Conservation (phyloP, 2,797 vertebrate genomes). For the Crocodylus rhombifer region DNA sequence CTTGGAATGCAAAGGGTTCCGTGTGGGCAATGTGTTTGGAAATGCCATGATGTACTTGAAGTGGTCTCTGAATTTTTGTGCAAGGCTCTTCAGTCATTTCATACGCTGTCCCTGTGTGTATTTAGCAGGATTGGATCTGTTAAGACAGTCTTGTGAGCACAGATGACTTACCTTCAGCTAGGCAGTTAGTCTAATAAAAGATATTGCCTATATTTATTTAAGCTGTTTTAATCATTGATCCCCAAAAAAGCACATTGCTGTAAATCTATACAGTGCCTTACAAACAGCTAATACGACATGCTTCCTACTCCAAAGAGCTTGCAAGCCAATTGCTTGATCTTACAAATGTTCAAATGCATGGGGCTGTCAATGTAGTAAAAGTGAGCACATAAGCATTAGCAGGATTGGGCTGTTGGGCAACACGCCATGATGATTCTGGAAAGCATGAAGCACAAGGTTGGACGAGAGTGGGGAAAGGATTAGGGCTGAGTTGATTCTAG, state of each 20-base stretch:
- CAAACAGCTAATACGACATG: not conserved
- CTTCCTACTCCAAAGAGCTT: not conserved
- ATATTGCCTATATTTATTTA: too few species aligned
- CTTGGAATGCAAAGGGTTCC: too few species aligned
- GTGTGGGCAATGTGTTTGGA: not conserved
- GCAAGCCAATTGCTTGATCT: not conserved
- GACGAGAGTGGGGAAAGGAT: not conserved
- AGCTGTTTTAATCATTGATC: not conserved
- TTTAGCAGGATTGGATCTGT: too few species aligned
- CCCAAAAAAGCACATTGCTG: not conserved
- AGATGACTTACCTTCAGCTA: too few species aligned
- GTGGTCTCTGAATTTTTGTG: not conserved
- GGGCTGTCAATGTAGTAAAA: not conserved
- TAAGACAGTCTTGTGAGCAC: too few species aligned
- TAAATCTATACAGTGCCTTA: not conserved
- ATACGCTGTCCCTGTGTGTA: not conserved
- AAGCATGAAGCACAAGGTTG: not conserved
- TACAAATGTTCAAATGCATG: accelerated
- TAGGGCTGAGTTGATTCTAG: not conserved
- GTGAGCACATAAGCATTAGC: not conserved
- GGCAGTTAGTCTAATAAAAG: too few species aligned
- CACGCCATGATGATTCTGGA: not conserved
- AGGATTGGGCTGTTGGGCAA: not conserved
- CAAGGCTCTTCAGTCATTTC: not conserved
- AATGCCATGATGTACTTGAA: not conserved